phyloP scores from a whole-genome alignment of 2,888 invertebrate species.

The Stenurella melanura region DNA sequence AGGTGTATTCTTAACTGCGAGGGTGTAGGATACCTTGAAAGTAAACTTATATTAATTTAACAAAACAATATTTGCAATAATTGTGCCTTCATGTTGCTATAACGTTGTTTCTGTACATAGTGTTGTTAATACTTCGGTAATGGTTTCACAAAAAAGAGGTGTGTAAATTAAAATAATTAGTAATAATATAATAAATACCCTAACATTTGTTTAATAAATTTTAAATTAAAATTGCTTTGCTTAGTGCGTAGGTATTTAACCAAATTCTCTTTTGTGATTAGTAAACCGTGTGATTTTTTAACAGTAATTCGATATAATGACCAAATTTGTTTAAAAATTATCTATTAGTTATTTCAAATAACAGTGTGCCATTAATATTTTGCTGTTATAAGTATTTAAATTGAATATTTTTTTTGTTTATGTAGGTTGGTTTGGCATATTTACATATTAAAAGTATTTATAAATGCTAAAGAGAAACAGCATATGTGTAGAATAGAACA shows the following conservation, averaged over 20 bases:
- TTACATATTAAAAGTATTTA: neutral
- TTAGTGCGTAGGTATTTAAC: neutral
- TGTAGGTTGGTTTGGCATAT: neutral
- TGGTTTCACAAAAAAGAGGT: constrained; percentile 23
- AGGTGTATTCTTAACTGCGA: constrained; percentile 47
- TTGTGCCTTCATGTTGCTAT: neutral
- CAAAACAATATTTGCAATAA: constrained; percentile 9
- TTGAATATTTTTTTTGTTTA: neutral
- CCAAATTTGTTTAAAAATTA: neutral
- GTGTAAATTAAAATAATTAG: neutral
- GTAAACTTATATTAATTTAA: constrained; percentile 43
- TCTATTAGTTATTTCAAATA: too few relatives aligned
- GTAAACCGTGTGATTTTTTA: neutral
- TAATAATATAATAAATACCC: neutral
- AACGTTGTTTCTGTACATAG: neutral
- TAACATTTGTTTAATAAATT: neutral
- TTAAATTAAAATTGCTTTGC: neutral
- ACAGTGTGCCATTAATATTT: too few relatives aligned
- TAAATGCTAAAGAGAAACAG: too few relatives aligned
- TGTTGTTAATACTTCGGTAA: neutral
- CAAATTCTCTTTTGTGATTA: neutral
- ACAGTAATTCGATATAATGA: neutral
- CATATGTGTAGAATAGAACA: too few relatives aligned
- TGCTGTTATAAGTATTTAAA: neutral
- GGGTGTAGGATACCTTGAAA: constrained; percentile 51